A percentile compares a stretch with the other conserved stretches of the same genome.
Evolutionary conservation across 2,888 invertebrate species (phyloP).

Genomic region (Patella caerulea): DNA sequence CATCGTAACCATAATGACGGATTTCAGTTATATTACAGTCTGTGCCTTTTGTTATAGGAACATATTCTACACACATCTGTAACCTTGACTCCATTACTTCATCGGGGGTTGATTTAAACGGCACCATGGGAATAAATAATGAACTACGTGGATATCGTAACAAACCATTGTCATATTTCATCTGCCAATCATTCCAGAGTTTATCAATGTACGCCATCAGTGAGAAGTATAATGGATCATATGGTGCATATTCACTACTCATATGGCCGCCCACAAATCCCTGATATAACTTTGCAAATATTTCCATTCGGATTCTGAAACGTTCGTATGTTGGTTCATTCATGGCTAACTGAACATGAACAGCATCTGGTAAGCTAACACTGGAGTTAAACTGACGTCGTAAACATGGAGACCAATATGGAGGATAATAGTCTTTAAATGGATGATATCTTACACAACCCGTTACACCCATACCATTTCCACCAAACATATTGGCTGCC

Average conservation of each 20-base stretch:
- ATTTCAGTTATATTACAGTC: slow-evolving; percentile 53
- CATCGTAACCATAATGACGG: slow-evolving; percentile 48
- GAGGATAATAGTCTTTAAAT: slow-evolving; percentile 62
- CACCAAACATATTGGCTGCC: slow-evolving; percentile 67
- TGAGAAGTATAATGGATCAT: slow-evolving; percentile 67
- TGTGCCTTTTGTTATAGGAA: slow-evolving; percentile 53
- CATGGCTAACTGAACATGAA: slow-evolving; percentile 62
- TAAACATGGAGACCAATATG: slow-evolving; percentile 64
- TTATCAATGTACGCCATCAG: slow-evolving; percentile 67
- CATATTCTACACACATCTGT: slow-evolving; percentile 66
- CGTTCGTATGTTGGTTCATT: slow-evolving; percentile 56
- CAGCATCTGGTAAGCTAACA: slow-evolving; percentile 61
- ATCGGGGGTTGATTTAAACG: slow-evolving; percentile 63
- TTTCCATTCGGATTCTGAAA: slow-evolving; percentile 58
- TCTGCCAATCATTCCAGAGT: slow-evolving; percentile 66
- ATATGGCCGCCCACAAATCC: slow-evolving; percentile 68
- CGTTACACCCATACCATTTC: slow-evolving; percentile 56
- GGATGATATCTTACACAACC: slow-evolving; percentile 66
- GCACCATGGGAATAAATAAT: slow-evolving; percentile 61
- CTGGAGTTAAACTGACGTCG: slow-evolving; percentile 60
- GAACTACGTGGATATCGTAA: slow-evolving; percentile 53
- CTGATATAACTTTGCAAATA: slow-evolving; percentile 57
- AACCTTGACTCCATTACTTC: slow-evolving; percentile 62
- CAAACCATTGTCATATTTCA: slow-evolving; percentile 51
- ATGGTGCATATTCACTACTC: slow-evolving; percentile 59